These are phyloP conservation scores for Scaptomyza graminum DNA, from an alignment of 1,140 invertebrate genomes.

Conservation along the genomic window DNA sequence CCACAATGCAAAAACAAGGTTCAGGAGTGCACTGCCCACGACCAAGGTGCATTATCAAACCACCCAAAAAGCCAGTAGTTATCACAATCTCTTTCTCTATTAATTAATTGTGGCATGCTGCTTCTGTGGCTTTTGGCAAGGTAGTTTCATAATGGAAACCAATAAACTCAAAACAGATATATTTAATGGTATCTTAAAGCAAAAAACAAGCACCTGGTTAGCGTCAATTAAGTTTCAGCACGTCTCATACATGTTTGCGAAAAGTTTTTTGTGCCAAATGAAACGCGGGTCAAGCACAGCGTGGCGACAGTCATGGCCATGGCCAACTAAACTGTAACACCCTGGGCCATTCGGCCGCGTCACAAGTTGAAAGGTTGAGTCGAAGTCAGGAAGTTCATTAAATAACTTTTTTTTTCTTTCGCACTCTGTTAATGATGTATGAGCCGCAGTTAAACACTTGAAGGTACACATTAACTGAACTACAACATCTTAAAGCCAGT, in stretches of 20 bases:
- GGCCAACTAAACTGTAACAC: slow-evolving; percentile 43
- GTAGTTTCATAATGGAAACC: slow-evolving; percentile 52
- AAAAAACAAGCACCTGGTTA: slow-evolving; percentile 21
- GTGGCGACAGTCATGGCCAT: slow-evolving; percentile 19
- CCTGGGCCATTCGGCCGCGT: slow-evolving; percentile 20
- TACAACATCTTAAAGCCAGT: slow-evolving; percentile 28
- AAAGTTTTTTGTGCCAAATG: slow-evolving; percentile 61
- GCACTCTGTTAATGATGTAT: slow-evolving; percentile 52
- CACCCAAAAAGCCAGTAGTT: slow-evolving; percentile 4
- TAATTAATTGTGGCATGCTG: slow-evolving; percentile 66
- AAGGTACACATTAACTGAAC: slow-evolving; percentile 20
- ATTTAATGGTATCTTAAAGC: slow-evolving; percentile 39
- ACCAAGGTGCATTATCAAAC: slow-evolving; percentile 1
- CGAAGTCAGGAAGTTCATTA: slow-evolving; percentile 76
- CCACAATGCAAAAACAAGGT: slow-evolving; percentile 17
- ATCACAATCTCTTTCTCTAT: slow-evolving; percentile 15
- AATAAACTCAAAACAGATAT: slow-evolving; percentile 47
- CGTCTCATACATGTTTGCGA: slow-evolving; percentile 63
- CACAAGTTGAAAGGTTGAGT: slow-evolving; percentile 53
- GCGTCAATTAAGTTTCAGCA: slow-evolving; percentile 72
- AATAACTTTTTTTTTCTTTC: slow-evolving; percentile 38
- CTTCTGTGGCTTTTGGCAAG: slow-evolving; percentile 38
- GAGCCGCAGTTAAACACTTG: slow-evolving; percentile 41
- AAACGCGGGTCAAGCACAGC: slow-evolving; percentile 55
- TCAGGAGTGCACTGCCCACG: slow-evolving; percentile 8